phyloP scores from a whole-genome alignment of 2,797 vertebrate genomes.

The Hippoglossus hippoglossus region DNA sequence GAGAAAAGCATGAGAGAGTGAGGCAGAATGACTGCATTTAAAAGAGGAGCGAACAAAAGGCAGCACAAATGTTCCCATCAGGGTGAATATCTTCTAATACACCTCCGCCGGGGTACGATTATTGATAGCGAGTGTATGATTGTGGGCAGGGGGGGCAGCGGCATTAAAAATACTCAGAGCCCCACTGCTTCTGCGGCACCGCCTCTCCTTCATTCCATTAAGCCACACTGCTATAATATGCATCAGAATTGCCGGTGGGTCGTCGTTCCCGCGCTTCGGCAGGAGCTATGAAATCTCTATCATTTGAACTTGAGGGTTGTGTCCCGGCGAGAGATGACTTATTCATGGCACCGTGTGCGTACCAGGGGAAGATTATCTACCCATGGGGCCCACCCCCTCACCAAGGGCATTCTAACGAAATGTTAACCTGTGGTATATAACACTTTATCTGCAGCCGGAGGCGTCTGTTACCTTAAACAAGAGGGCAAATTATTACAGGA shows the following conservation, averaged over 20 bases:
- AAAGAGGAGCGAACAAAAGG: slow-evolving; percentile 46
- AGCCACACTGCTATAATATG: slow-evolving; percentile 58
- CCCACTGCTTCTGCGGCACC: slow-evolving; percentile 34
- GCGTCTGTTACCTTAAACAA: slow-evolving; percentile 32
- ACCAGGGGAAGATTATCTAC: slow-evolving; percentile 60
- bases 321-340: slow-evolving; percentile 76
- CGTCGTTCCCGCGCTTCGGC: slow-evolving; percentile 48
- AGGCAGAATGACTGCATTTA: slow-evolving; percentile 47
- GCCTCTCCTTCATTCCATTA: slow-evolving; percentile 62
- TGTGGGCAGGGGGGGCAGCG: slow-evolving; percentile 24
- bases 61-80: slow-evolving; percentile 67
- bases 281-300: slow-evolving; percentile 68
- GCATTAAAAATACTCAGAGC: slow-evolving; percentile 60
- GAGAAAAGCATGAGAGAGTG: slow-evolving; percentile 26
- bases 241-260: slow-evolving; percentile 59
- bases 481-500: background rate
- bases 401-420: slow-evolving; percentile 64
- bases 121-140: slow-evolving; percentile 64
- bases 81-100: slow-evolving; percentile 59
- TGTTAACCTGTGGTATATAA: slow-evolving; percentile 31
- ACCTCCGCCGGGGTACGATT: slow-evolving; percentile 51
- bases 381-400: slow-evolving; percentile 29
- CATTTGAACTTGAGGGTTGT: slow-evolving; percentile 69
- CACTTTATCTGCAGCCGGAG: slow-evolving; percentile 12
- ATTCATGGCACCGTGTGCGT: slow-evolving; percentile 67